Evolutionary conservation across 2,888 invertebrate genomes (phyloP).

Genomic region (Spilosoma lubricipeda): DNA sequence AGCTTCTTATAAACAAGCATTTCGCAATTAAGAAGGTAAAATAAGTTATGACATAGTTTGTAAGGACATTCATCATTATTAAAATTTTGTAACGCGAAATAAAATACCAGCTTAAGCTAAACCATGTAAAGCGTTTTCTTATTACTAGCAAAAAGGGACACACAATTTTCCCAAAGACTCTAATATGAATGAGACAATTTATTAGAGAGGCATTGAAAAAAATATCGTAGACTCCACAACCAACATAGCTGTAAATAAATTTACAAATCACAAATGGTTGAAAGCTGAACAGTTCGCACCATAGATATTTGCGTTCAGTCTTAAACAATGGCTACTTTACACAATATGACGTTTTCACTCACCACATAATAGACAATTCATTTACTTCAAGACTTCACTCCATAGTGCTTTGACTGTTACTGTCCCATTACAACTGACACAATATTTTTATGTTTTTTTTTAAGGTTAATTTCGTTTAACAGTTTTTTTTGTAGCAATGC

Average conservation of each 20-base stretch:
- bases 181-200: background rate
- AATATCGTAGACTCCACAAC: background rate
- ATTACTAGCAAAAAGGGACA: background rate
- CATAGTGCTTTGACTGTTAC: constrained; percentile 13
- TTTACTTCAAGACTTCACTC: constrained; percentile 7
- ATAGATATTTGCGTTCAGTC: background rate
- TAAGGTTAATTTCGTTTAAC: constrained; percentile 1
- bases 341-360: constrained; percentile 37
- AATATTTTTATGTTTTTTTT: background rate
- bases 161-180: background rate
- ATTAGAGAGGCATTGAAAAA: background rate
- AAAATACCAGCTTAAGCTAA: background rate
- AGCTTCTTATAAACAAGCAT: too few relatives aligned
- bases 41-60: too few relatives aligned
- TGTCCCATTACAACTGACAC: background rate
- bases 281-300: constrained; percentile 1
- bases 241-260: background rate
- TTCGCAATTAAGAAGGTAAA: too few relatives aligned
- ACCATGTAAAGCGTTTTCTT: background rate
- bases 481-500: background rate
- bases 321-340: constrained; percentile 16
- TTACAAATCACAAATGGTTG: background rate
- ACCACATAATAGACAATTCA: constrained; percentile 38
- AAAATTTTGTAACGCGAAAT: too few relatives aligned
- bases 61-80: too few relatives aligned